Conservation (phyloP, 2,113 vertebrate species). For the Tetrao urogallus region DNA sequence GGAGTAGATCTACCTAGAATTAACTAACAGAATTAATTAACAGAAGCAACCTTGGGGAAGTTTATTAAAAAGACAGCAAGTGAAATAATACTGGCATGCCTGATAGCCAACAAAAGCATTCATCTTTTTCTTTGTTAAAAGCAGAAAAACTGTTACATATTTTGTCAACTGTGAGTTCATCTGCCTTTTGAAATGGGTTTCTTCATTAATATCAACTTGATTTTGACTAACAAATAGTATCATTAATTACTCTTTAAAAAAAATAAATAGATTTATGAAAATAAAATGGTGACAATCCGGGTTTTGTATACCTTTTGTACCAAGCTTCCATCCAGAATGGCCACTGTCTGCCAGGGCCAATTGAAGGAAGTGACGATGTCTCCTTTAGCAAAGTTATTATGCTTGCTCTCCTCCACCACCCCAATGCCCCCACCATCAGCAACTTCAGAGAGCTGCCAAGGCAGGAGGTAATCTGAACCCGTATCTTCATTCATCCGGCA, state of each 20-base stretch:
- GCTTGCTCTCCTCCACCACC: conserved; percentile 86
- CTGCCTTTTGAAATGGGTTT: not conserved
- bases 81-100: not conserved
- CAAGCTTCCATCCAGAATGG: conserved; percentile 80
- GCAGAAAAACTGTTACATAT: not conserved
- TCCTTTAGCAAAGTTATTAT: conserved; percentile 67
- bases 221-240: not conserved
- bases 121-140: not conserved
- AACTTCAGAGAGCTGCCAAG: conserved; percentile 88
- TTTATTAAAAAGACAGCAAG: not conserved
- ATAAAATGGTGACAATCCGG: not conserved
- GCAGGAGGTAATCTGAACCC: conserved; percentile 83
- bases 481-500: conserved; percentile 95
- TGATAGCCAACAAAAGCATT: not conserved
- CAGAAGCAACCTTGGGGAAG: not conserved
- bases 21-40: not conserved
- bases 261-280: not conserved
- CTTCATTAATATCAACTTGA: not conserved
- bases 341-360: conserved; percentile 93
- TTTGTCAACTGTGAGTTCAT: not conserved
- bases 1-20: not conserved
- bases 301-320: conserved; percentile 86
- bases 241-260: not conserved
- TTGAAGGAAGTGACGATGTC: conserved; percentile 88
- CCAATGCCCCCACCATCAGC: conserved; percentile 91